Evolutionary conservation across 2,113 vertebrate genomes (phyloP), one percentile per base, ranked within the genome.

Genomic region (Oryzias melastigma): DNA sequence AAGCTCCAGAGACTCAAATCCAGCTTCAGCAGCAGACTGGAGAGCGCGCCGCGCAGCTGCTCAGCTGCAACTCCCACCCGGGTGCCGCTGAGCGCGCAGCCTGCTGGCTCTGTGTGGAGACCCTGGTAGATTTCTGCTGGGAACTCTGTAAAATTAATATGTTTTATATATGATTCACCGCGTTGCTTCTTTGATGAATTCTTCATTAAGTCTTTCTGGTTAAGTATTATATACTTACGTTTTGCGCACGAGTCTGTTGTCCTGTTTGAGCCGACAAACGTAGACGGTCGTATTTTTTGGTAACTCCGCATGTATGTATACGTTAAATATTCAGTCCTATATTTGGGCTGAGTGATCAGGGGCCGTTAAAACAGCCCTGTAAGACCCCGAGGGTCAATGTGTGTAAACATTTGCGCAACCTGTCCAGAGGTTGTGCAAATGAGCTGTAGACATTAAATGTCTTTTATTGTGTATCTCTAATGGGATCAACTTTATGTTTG

Each of bases 321-420:
- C 64, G 80, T 52, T 83, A 54, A 73, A 75, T 83, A 90, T 91
- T 91, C 90, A 90, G 87, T 90, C 87, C 71, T 81, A 51, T 17
- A 60, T 29, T 70, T n/a, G 81, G 90, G 82, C 85, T 90, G 76
- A 90, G 80, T 91, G 77, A 81, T 72, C 20, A 85, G 77, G 87
- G 91, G 90, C 83, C 75, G 75, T 66, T 78, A 74, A 89, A 91
- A 89, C 91, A 75, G 87, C 90, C 90, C 84, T 78, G 91, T 91
- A 91, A 92, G 91, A 92, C 88, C 90, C 91, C 56, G 81, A 35
- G 91, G 92, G 90, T 91, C 89, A 87, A 56, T 78, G 24, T 85
- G 47, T 67, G 79, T 90, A 78, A 86, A 43, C 70, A 88, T 90
- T 81, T 91, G 91, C 92, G 85, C 80, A 19, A 40, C 12, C 67